Evolutionary conservation across 1,140 invertebrate genomes (phyloP).

Genomic region (Achatina immaculata): DNA sequence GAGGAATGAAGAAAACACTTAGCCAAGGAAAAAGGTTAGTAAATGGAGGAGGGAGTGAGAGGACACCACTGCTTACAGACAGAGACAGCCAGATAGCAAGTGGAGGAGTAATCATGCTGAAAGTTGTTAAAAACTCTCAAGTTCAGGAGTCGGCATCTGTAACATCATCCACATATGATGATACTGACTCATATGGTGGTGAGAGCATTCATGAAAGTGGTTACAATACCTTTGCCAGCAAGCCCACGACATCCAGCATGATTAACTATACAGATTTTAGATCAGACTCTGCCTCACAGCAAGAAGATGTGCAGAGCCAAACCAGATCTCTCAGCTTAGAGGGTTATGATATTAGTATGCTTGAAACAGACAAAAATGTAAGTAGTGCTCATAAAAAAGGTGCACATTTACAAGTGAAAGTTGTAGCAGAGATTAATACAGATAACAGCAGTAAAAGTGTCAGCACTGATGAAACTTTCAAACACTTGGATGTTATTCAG

Average conservation of each 20-base stretch:
- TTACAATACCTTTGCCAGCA: not conserved
- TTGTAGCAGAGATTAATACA: slow-evolving; percentile 3
- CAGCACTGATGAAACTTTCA: not conserved
- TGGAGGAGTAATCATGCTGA: not conserved
- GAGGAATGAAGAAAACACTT: slow-evolving; percentile 47
- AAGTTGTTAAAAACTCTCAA: not conserved
- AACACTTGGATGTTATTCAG: not conserved
- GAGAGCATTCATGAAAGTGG: not conserved
- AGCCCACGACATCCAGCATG: slow-evolving; percentile 41
- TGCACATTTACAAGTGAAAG: not conserved
- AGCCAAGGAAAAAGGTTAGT: slow-evolving; percentile 33
- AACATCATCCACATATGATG: not conserved
- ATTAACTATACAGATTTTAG: slow-evolving; percentile 52
- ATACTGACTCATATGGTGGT: not conserved
- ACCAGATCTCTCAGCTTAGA: slow-evolving; percentile 16
- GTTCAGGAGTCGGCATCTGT: not conserved
- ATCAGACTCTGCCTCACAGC: not conserved
- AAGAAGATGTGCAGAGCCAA: not conserved
- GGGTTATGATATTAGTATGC: not conserved
- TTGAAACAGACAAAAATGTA: not conserved
- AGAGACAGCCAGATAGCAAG: not conserved
- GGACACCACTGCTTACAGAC: slow-evolving; percentile 48
- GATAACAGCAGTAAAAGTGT: not conserved
- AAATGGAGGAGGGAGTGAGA: slow-evolving; percentile 40
- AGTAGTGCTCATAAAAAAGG: not conserved